phyloP scores from a whole-genome alignment of 1,140 invertebrate species.

The Nomia melanderi region DNA sequence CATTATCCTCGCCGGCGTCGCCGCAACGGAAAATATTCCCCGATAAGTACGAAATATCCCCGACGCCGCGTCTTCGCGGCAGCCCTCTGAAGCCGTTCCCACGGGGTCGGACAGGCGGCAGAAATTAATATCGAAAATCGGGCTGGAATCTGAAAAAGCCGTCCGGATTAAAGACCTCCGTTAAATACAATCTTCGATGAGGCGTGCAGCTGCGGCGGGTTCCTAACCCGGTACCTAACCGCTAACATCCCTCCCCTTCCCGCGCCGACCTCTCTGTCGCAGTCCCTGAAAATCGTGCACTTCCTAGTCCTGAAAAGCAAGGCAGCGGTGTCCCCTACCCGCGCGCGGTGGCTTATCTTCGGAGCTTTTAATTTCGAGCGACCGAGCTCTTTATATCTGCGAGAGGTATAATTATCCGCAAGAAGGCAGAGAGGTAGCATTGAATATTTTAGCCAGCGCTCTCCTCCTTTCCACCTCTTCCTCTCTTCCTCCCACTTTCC shows the following conservation, averaged over 20 bases:
- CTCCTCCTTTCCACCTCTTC: neutral
- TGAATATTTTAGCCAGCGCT: conserved; percentile 70
- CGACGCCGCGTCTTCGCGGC: no score
- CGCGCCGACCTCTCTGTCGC: neutral
- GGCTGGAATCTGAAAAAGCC: conserved; percentile 1
- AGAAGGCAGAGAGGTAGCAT: conserved; percentile 56
- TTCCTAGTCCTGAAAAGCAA: conserved; percentile 37
- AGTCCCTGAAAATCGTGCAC: conserved; percentile 33
- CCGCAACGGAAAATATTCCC: no score
- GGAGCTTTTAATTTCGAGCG: conserved; percentile 66
- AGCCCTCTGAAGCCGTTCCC: neutral
- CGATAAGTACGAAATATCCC: no score
- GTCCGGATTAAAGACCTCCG: conserved; percentile 19
- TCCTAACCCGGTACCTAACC: neutral
- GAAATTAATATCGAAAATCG: conserved; percentile 41
- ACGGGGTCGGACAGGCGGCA: neutral
- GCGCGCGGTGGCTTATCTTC: conserved; percentile 55
- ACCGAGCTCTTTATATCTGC: conserved; percentile 62
- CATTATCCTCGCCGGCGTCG: no score
- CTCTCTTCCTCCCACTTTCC: neutral
- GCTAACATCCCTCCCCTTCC: neutral
- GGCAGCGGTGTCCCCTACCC: neutral
- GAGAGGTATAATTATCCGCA: conserved; percentile 72
- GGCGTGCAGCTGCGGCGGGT: conserved; percentile 26
- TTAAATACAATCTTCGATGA: conserved; percentile 43